Percentiles rank a stretch among this genome's conserved stretches.
These are phyloP conservation scores for Podotricha telesiphe DNA, from an alignment of 2,888 invertebrate species.

Conservation along the genomic window DNA sequence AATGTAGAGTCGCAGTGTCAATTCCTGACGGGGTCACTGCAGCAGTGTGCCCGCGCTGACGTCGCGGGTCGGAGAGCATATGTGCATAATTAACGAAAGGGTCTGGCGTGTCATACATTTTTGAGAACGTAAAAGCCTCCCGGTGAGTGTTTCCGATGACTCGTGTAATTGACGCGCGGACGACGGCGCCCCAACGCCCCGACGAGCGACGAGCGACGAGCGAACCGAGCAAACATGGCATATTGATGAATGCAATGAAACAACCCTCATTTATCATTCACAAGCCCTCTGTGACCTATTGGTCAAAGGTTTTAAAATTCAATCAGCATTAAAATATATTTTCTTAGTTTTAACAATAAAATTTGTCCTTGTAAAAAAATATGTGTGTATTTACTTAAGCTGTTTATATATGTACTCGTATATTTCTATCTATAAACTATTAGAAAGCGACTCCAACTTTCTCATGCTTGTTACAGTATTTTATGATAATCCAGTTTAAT, in stretches of 20 bases:
- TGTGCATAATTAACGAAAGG: slow-evolving; percentile 40
- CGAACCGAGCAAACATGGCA: background rate
- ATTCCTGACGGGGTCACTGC: background rate
- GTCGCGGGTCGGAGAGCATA: background rate
- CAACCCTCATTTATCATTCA: slow-evolving; percentile 5
- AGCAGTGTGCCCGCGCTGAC: background rate
- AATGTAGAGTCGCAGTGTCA: slow-evolving; percentile 10
- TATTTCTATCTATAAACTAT: background rate
- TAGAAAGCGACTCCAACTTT: background rate
- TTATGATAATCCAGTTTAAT: slow-evolving; percentile 38
- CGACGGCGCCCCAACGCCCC: too few species aligned
- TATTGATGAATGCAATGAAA: background rate
- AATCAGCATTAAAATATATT: background rate
- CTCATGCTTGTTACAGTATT: background rate
- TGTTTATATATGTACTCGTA: too few species aligned
- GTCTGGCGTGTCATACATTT: slow-evolving; percentile 29
- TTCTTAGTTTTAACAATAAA: background rate
- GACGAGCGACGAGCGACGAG: background rate
- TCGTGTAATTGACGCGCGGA: slow-evolving; percentile 34
- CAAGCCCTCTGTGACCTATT: background rate
- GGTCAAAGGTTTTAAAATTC: background rate
- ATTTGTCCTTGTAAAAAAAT: background rate
- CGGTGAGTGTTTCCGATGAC: slow-evolving; percentile 21
- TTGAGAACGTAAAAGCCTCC: slow-evolving; percentile 34
- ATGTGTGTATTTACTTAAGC: background rate